phyloP scores from a whole-genome alignment of 2,113 vertebrate species.

The Brachyistius frenatus region DNA sequence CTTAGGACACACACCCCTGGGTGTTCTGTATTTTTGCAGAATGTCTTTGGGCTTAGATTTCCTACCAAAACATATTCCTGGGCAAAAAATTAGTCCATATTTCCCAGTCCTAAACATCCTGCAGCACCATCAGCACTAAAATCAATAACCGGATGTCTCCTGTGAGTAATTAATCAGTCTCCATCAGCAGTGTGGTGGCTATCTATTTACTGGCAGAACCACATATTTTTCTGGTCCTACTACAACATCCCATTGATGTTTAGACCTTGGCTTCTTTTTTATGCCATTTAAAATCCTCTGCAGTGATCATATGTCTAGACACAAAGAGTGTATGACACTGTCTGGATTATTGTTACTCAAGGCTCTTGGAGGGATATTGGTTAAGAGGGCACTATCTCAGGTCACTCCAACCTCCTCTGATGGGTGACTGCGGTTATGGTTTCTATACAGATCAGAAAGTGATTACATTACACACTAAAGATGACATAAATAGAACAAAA shows the following conservation, averaged over 20 bases:
- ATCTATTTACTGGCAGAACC: not conserved
- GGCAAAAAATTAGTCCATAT: not conserved
- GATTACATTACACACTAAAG: not conserved
- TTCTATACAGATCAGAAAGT: not conserved
- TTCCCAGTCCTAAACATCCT: not conserved
- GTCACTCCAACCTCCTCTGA: too few relatives aligned
- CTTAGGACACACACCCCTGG: not conserved
- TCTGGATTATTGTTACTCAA: not conserved
- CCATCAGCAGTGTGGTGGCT: not conserved
- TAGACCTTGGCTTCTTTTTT: not conserved
- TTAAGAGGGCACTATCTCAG: not conserved
- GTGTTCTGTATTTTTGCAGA: not conserved
- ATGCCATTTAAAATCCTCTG: conserved; percentile 13
- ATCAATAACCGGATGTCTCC: conserved; percentile 7
- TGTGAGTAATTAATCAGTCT: conserved; percentile 14
- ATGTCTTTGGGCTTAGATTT: not conserved
- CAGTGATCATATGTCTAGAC: not conserved
- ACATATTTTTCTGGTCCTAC: not conserved
- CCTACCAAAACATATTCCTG: not conserved
- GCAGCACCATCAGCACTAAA: conserved; percentile 3
- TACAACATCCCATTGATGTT: not conserved
- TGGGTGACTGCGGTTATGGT: not conserved
- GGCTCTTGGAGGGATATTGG: not conserved
- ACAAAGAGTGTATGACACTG: not conserved
- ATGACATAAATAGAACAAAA: not conserved